Conservation (phyloP, 2,888 invertebrate species). For the Tridacna crocea region DNA sequence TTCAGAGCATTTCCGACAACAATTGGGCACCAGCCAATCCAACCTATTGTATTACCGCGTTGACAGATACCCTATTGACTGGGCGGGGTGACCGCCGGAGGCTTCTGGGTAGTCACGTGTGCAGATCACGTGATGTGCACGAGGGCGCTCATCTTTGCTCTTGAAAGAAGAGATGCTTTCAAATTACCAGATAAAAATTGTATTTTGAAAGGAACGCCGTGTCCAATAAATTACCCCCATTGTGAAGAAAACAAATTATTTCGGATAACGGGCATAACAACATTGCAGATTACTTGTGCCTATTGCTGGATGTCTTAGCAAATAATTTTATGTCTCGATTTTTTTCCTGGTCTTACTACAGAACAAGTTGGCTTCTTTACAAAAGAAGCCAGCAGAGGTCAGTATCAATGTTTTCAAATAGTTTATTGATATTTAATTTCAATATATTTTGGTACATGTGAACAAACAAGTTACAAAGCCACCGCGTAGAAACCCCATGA, state of each 20-base stretch:
- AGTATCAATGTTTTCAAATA: too few relatives aligned
- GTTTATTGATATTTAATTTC: too few relatives aligned
- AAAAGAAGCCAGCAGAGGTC: too few relatives aligned
- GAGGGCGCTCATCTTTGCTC: slow-evolving; percentile 26
- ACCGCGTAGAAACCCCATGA: too few relatives aligned
- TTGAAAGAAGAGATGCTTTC: slow-evolving; percentile 16
- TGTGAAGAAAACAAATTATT: slow-evolving; percentile 13
- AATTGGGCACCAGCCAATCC: slow-evolving; percentile 52
- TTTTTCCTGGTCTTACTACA: too few relatives aligned
- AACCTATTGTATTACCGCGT: slow-evolving; percentile 34
- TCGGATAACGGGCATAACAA: background rate
- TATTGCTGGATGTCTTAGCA: too few relatives aligned
- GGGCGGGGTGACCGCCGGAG: slow-evolving; percentile 26
- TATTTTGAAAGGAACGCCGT: slow-evolving; percentile 21
- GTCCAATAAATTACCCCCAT: slow-evolving; percentile 26
- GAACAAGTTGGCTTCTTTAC: too few relatives aligned
- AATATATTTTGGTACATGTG: too few relatives aligned
- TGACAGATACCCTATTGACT: slow-evolving; percentile 51
- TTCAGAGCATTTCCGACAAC: slow-evolving; percentile 42
- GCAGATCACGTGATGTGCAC: slow-evolving; percentile 41
- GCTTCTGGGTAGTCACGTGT: slow-evolving; percentile 25
- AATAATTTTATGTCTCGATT: too few relatives aligned
- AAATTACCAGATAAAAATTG: slow-evolving; percentile 27
- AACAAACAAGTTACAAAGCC: too few relatives aligned
- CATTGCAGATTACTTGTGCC: too few relatives aligned